These are phyloP conservation scores for Enteromius thamalakanensis DNA, from an alignment of 2,797 vertebrate genomes.

Conservation along the genomic window DNA sequence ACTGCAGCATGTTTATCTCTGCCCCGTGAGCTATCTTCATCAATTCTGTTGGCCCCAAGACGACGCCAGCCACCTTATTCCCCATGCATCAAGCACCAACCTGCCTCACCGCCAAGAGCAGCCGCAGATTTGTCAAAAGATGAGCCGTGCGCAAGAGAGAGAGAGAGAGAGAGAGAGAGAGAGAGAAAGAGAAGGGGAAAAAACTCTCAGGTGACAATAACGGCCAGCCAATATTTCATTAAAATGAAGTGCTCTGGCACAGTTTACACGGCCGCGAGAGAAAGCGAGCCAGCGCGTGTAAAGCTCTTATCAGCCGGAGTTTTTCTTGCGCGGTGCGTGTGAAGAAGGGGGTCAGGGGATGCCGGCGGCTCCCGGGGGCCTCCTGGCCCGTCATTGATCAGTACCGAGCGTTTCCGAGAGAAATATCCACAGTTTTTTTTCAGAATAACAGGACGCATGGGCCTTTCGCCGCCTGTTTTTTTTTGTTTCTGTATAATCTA, in stretches of 20 bases:
- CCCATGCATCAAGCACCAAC: constrained; percentile 86
- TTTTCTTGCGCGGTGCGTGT: constrained; percentile 65
- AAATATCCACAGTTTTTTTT: constrained; percentile 37
- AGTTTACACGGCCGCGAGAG: constrained; percentile 85
- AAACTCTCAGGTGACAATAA: constrained; percentile 85
- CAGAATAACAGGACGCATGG: constrained; percentile 46
- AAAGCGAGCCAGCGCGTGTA: constrained; percentile 66
- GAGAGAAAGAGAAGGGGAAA: constrained; percentile 57
- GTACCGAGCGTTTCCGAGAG: constrained; percentile 47
- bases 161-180: constrained; percentile 52
- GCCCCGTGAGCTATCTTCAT: constrained; percentile 84
- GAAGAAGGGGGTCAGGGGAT: constrained; percentile 73
- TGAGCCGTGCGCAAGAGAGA: constrained; percentile 41
- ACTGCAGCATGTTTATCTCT: constrained; percentile 86
- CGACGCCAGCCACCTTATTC: constrained; percentile 75
- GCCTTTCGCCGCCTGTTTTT: background rate
- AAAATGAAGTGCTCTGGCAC: constrained; percentile 90
- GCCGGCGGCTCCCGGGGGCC: constrained; percentile 70
- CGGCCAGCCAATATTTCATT: constrained; percentile 89
- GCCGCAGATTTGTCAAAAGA: constrained; percentile 89
- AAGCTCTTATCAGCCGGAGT: constrained; percentile 75
- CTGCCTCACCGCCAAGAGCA: constrained; percentile 76
- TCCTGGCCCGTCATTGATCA: constrained; percentile 58
- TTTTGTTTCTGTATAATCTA: background rate
- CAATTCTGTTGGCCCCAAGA: constrained; percentile 86